Evolutionary conservation across 2,888 invertebrate genomes (phyloP).

Genomic region (Azorinus chamasolen): DNA sequence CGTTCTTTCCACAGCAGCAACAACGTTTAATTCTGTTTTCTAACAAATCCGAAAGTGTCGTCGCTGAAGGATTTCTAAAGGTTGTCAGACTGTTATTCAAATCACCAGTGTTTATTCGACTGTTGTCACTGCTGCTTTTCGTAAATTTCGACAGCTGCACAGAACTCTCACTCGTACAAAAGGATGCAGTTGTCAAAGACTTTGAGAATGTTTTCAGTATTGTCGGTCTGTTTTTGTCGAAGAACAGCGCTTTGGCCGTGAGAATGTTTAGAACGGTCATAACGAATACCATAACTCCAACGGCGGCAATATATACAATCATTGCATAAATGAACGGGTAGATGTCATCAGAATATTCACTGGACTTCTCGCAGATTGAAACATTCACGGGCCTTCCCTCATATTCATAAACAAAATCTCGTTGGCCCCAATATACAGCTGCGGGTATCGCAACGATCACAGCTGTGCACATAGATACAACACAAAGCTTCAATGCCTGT

Average conservation of each 20-base stretch:
- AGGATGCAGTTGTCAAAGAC: not conserved
- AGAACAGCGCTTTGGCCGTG: not conserved
- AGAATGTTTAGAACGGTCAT: constrained; percentile 8
- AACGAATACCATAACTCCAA: constrained; percentile 18
- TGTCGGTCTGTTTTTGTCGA: not conserved
- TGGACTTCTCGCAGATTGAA: constrained; percentile 41
- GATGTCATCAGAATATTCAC: constrained; percentile 14
- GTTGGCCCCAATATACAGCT: constrained; percentile 38
- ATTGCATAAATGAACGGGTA: constrained; percentile 27
- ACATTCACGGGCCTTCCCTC: constrained; percentile 15
- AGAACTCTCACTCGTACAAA: not conserved
- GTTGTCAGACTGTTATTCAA: too few species aligned
- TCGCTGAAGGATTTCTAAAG: too few species aligned
- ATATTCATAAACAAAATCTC: constrained; percentile 17
- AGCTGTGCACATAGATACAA: constrained; percentile 8
- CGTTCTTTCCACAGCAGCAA: not conserved
- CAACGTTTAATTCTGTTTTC: too few species aligned
- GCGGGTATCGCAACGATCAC: constrained; percentile 21
- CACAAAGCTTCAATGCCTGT: constrained; percentile 13
- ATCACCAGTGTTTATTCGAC: too few species aligned
- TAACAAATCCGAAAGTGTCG: too few species aligned
- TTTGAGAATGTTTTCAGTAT: not conserved
- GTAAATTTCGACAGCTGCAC: too few species aligned
- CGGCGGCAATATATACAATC: constrained; percentile 19
- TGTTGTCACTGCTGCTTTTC: too few species aligned